Evolutionary conservation across 2,797 vertebrate species (phyloP).

Genomic region (Sebastes elongatus): DNA sequence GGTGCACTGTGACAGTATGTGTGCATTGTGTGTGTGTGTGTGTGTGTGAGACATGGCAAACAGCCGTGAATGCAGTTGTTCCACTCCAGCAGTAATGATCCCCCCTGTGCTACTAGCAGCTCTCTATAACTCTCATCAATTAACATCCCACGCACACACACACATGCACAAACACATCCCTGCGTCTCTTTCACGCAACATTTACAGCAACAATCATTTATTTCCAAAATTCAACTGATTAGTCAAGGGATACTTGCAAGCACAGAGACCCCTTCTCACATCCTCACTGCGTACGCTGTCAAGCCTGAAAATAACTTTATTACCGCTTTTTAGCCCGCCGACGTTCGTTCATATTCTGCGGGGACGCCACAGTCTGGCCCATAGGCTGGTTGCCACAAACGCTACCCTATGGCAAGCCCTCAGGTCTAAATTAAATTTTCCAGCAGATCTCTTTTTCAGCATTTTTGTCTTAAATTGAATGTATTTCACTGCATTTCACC

Average conservation of each 20-base stretch:
- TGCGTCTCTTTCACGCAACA: conserved; percentile 84
- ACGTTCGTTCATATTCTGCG: conserved; percentile 47
- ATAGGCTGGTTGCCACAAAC: conserved; percentile 58
- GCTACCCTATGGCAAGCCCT: conserved; percentile 67
- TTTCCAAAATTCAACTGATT: conserved; percentile 83
- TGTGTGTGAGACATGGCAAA: conserved; percentile 77
- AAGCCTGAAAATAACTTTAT: conserved; percentile 75
- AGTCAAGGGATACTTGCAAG: conserved; percentile 77
- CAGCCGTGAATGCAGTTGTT: conserved; percentile 85
- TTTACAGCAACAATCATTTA: conserved; percentile 83
- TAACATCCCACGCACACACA: conserved; percentile 75
- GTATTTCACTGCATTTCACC: conserved; percentile 66
- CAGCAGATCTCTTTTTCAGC: conserved; percentile 56
- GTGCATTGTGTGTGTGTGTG: conserved; percentile 5
- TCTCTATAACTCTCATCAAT: conserved; percentile 87
- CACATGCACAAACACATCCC: conserved; percentile 36
- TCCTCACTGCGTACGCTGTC: conserved; percentile 52
- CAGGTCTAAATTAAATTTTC: conserved; percentile 68
- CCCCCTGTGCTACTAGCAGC: conserved; percentile 83
- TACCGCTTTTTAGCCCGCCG: conserved; percentile 48
- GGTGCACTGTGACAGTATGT: conserved; percentile 34
- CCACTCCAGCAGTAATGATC: conserved; percentile 85
- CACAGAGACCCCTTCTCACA: conserved; percentile 59
- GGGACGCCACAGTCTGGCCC: conserved; percentile 43
- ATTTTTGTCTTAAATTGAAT: conserved; percentile 62